phyloP scores from a whole-genome alignment of 2,113 vertebrate species.

The Clupea harengus region DNA sequence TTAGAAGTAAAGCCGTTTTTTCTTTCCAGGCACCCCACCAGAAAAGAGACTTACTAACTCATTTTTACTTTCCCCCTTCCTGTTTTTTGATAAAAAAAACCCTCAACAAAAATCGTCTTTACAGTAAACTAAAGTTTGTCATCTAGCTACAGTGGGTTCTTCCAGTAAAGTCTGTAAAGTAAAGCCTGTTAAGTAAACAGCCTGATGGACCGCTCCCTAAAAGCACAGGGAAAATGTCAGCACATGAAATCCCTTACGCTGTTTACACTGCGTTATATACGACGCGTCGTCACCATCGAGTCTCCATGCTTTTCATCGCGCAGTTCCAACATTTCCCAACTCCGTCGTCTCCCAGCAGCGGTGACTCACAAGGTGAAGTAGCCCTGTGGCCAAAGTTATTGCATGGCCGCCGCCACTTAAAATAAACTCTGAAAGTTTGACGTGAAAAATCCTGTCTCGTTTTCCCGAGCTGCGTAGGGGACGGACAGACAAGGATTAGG shows the following conservation, averaged over 20 bases:
- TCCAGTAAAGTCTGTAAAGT: too few species aligned
- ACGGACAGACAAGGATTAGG: background rate
- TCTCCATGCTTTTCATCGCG: constrained; percentile 14
- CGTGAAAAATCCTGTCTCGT: background rate
- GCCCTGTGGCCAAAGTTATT: constrained; percentile 44
- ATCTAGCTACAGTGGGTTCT: too few species aligned
- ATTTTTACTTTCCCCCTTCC: background rate
- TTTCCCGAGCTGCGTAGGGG: background rate
- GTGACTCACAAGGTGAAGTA: constrained; percentile 40
- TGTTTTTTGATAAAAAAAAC: background rate
- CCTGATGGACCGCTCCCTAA: background rate
- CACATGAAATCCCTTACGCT: constrained; percentile 46
- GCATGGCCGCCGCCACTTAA: constrained; percentile 62
- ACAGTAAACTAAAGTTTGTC: too few species aligned
- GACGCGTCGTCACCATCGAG: constrained; percentile 42
- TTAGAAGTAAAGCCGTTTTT: too few species aligned
- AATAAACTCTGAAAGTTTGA: constrained; percentile 54
- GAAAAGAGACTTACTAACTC: too few species aligned
- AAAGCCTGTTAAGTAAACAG: background rate
- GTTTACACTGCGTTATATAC: constrained; percentile 50
- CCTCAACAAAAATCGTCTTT: too few species aligned
- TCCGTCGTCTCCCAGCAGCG: constrained; percentile 34
- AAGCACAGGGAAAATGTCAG: constrained; percentile 36
- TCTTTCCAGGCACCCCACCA: too few species aligned
- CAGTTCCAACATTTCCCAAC: constrained; percentile 32